Evolutionary conservation across 2,113 vertebrate species (phyloP).

Genomic region (Syngnathoides biaculeatus): DNA sequence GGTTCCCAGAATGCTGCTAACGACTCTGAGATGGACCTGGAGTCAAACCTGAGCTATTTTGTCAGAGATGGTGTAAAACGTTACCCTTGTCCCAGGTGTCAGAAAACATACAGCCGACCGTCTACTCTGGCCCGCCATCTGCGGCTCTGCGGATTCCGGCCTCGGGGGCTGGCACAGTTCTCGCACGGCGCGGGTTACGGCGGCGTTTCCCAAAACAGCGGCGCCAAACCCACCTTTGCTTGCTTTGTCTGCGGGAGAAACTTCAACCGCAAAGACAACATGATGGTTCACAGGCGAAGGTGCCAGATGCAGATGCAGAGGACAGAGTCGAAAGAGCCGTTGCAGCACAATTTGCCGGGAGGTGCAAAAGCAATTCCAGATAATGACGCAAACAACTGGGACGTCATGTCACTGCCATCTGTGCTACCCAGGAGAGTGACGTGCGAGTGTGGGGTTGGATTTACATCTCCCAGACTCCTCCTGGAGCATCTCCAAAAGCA

Average conservation of each 20-base stretch:
- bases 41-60: conserved; percentile 47
- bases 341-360: conserved; percentile 24
- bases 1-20: conserved; percentile 29
- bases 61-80: conserved; percentile 61
- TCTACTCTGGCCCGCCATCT: conserved; percentile 70
- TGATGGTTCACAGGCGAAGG: conserved; percentile 65
- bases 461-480: conserved; percentile 72
- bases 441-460: conserved; percentile 73
- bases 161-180: conserved; percentile 25
- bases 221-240: conserved; percentile 54
- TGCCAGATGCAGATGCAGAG: conserved; percentile 56
- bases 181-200: conserved; percentile 10
- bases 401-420: conserved; percentile 74
- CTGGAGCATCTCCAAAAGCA: conserved; percentile 76
- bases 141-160: conserved; percentile 61
- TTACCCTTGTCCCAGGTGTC: conserved; percentile 69
- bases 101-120: conserved; percentile 69
- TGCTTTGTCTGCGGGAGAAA: conserved; percentile 67
- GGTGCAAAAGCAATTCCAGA: conserved; percentile 22
- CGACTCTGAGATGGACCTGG: conserved; percentile 8
- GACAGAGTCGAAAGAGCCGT: not conserved
- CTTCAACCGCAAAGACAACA: conserved; percentile 74
- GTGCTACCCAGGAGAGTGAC: conserved; percentile 75
- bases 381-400: conserved; percentile 62
- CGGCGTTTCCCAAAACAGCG: conserved; percentile 17